Conservation (phyloP, 1,140 invertebrate genomes). For the Papilio glaucus region DNA sequence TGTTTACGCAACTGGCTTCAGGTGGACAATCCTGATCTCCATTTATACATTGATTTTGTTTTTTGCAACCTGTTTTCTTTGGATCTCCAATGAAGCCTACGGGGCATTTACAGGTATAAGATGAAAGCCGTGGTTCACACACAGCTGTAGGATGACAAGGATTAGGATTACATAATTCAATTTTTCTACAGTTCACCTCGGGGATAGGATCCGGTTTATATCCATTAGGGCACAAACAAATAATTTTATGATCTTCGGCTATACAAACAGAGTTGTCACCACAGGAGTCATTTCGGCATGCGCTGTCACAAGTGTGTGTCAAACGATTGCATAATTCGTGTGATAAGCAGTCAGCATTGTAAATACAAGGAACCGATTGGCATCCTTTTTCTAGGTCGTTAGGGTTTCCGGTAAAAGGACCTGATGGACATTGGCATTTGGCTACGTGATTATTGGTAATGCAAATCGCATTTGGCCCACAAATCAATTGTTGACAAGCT, state of each 20-base stretch:
- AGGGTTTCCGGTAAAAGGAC: conserved; percentile 92
- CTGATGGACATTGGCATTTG: conserved; percentile 94
- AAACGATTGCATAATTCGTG: conserved; percentile 92
- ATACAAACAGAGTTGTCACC: conserved; percentile 95
- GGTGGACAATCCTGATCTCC: conserved; percentile 90
- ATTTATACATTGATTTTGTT: conserved; percentile 88
- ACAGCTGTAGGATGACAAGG: conserved; percentile 92
- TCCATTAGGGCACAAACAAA: conserved; percentile 93
- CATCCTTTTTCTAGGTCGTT: conserved; percentile 90
- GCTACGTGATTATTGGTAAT: conserved; percentile 94
- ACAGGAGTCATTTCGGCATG: conserved; percentile 91
- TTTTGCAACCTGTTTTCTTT: conserved; percentile 88
- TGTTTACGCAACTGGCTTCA: conserved; percentile 88
- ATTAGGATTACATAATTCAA: conserved; percentile 89
- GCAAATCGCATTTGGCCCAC: conserved; percentile 93
- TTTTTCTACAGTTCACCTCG: conserved; percentile 89
- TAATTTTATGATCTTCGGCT: conserved; percentile 91
- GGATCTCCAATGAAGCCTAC: conserved; percentile 90
- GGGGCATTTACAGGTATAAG: conserved; percentile 90
- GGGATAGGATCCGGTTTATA: conserved; percentile 91
- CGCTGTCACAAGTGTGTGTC: conserved; percentile 92
- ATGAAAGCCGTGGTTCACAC: conserved; percentile 87
- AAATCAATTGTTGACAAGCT: conserved; percentile 90
- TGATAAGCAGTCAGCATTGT: conserved; percentile 91
- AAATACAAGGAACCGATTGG: conserved; percentile 91